Evolutionary conservation across 2,113 vertebrate genomes (phyloP).

Genomic region (Acanthochromis polyacanthus): DNA sequence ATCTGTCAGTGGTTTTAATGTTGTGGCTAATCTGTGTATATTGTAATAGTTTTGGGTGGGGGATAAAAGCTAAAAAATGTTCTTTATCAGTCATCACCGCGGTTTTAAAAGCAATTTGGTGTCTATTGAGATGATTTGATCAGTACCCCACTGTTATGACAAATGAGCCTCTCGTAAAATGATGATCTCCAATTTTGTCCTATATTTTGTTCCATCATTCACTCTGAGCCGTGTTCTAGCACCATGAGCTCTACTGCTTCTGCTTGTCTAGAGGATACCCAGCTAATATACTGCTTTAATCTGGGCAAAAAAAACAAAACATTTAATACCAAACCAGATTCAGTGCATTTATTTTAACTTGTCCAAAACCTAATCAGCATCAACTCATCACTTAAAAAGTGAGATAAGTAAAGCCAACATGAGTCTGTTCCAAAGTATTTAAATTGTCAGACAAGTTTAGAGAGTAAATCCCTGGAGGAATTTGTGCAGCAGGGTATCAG

Average conservation of each 20-base stretch:
- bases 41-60: slow-evolving; percentile 2
- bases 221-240: slow-evolving; percentile 2
- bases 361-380: slow-evolving; percentile 43
- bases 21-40: too few species aligned
- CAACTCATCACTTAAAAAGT: slow-evolving; percentile 20
- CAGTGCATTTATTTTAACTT: slow-evolving; percentile 34
- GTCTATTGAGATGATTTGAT: slow-evolving; percentile 29
- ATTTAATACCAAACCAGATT: slow-evolving; percentile 26
- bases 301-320: background rate
- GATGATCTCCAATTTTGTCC: slow-evolving; percentile 35
- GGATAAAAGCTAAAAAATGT: background rate
- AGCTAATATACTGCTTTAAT: slow-evolving; percentile 5
- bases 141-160: slow-evolving; percentile 41
- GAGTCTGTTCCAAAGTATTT: slow-evolving; percentile 32
- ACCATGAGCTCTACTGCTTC: background rate
- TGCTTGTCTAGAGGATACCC: slow-evolving; percentile 5
- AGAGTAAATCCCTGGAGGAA: slow-evolving; percentile 41
- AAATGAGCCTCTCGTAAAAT: slow-evolving; percentile 44
- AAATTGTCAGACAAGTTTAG: slow-evolving; percentile 37
- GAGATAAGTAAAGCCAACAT: slow-evolving; percentile 36
- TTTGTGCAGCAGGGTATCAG: slow-evolving; percentile 27
- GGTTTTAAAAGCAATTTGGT: slow-evolving; percentile 36
- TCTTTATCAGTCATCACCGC: slow-evolving; percentile 18
- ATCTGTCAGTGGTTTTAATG: too few species aligned
- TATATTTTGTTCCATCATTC: slow-evolving; percentile 37